Percentiles rank a stretch among this genome's conserved stretches.
phyloP scores from a whole-genome alignment of 1,140 invertebrate species.

The Drosophila pseudoobscura region DNA sequence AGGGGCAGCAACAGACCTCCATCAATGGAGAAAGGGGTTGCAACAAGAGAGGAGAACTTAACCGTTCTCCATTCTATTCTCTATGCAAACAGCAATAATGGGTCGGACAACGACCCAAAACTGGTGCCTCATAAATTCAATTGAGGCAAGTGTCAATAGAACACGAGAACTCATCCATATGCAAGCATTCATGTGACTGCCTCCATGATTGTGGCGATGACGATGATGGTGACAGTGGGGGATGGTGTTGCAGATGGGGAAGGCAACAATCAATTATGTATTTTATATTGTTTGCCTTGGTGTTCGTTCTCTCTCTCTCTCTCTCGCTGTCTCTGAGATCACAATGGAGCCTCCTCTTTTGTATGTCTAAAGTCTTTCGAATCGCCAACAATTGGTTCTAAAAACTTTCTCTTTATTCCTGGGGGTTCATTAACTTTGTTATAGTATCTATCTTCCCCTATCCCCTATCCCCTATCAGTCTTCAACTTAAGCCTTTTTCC shows the following conservation, averaged over 20 bases:
- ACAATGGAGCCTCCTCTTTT: slow-evolving; percentile 18
- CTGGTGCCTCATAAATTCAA: slow-evolving; percentile 57
- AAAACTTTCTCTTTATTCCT: slow-evolving; percentile 35
- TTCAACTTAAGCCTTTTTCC: slow-evolving; percentile 1
- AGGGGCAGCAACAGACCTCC: no score
- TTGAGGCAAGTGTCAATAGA: slow-evolving; percentile 70
- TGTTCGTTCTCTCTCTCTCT: slow-evolving; percentile 22
- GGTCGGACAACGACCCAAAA: slow-evolving; percentile 60
- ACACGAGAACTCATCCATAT: slow-evolving; percentile 53
- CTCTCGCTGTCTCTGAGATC: slow-evolving; percentile 4
- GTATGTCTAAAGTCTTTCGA: slow-evolving; percentile 9
- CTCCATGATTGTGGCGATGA: slow-evolving; percentile 7
- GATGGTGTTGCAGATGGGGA: slow-evolving; percentile 1
- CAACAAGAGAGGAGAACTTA: slow-evolving; percentile 6
- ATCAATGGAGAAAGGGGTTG: no score
- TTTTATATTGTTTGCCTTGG: slow-evolving; percentile 58
- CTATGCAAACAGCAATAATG: slow-evolving; percentile 28
- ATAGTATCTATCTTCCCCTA: slow-evolving; percentile 10
- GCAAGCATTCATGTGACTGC: slow-evolving; percentile 20
- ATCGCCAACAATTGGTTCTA: slow-evolving; percentile 38
- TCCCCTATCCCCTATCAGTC: neutral
- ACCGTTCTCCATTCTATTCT: neutral
- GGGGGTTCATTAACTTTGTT: slow-evolving; percentile 53
- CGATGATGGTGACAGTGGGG: slow-evolving; percentile 7
- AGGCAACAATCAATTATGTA: slow-evolving; percentile 61